A percentile compares a stretch with the other conserved stretches of the same genome.
Conservation (phyloP, 53 echinoderm and acorn worm genomes). For the Holothuria scabra region DNA sequence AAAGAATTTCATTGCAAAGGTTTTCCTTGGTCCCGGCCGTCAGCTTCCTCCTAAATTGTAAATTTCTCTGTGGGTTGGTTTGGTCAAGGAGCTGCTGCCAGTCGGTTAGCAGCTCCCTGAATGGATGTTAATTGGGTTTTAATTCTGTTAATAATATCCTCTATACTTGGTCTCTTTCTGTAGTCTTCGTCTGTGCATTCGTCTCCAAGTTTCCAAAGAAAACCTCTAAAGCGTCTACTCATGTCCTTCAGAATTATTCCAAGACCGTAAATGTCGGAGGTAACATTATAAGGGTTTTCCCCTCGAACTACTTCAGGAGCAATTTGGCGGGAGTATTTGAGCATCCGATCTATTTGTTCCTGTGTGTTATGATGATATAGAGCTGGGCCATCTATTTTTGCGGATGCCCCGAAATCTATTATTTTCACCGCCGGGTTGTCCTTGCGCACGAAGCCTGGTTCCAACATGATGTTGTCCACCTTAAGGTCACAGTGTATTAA, state of each 20-base stretch:
- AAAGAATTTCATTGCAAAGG: no score
- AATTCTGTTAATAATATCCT: slow-evolving; percentile 1
- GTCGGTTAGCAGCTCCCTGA: no score
- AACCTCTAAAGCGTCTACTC: neutral
- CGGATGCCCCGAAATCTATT: slow-evolving; percentile 16
- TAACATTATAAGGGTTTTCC: neutral
- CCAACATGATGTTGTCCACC: slow-evolving; percentile 13
- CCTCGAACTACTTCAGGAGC: slow-evolving; percentile 16
- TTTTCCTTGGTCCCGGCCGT: no score
- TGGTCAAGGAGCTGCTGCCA: no score
- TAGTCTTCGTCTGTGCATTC: neutral
- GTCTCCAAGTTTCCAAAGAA: neutral
- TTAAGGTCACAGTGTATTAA: slow-evolving; percentile 18
- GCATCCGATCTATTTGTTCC: neutral
- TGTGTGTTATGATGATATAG: neutral
- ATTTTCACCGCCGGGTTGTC: slow-evolving; percentile 2
- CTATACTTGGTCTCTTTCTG: neutral
- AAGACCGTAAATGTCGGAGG: slow-evolving; percentile 6
- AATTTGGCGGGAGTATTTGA: neutral
- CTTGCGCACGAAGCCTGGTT: neutral
- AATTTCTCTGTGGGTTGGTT: no score
- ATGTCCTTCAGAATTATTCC: slow-evolving; percentile 3
- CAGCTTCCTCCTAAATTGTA: no score
- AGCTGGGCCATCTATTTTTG: neutral
- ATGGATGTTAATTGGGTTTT: neutral